Evolutionary conservation across 2,797 vertebrate species (phyloP).

Genomic region (Avahi laniger): DNA sequence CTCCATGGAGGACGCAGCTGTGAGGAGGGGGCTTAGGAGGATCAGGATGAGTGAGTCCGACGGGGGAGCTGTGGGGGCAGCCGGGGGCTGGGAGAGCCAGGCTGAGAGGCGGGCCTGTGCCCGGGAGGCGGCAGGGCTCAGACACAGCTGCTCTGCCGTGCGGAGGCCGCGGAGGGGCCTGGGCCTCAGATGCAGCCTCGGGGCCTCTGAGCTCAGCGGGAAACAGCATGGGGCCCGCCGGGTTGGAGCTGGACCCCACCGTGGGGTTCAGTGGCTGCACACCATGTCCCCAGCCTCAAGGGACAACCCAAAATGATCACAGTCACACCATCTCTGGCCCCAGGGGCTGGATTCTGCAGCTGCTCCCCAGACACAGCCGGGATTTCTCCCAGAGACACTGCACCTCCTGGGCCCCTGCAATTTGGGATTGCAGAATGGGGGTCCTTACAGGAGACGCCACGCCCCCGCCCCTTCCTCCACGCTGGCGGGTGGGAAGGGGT

Average conservation of each 20-base stretch:
- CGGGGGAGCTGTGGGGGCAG: background rate
- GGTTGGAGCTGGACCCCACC: background rate
- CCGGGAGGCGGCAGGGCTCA: accelerated
- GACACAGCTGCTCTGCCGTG: background rate
- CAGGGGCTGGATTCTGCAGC: background rate
- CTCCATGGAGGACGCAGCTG: accelerated
- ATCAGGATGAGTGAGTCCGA: accelerated
- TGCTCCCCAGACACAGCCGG: background rate
- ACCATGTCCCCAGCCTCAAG: background rate
- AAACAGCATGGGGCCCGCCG: accelerated
- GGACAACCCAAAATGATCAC: background rate
- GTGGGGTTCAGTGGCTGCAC: too few relatives aligned
- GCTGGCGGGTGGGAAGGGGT: background rate
- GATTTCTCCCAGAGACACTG: background rate
- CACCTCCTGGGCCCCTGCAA: background rate
- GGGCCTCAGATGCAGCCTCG: background rate
- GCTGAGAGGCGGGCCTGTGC: background rate
- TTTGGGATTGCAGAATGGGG: background rate
- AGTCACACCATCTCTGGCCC: background rate
- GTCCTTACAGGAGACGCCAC: accelerated
- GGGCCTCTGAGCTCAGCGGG: background rate
- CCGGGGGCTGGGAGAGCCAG: background rate
- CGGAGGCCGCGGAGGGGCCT: background rate
- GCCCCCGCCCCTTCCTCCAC: background rate
- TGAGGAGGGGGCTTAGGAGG: background rate